Evolutionary conservation across 2,113 vertebrate genomes (phyloP).

Genomic region (Pterocles burchelli): DNA sequence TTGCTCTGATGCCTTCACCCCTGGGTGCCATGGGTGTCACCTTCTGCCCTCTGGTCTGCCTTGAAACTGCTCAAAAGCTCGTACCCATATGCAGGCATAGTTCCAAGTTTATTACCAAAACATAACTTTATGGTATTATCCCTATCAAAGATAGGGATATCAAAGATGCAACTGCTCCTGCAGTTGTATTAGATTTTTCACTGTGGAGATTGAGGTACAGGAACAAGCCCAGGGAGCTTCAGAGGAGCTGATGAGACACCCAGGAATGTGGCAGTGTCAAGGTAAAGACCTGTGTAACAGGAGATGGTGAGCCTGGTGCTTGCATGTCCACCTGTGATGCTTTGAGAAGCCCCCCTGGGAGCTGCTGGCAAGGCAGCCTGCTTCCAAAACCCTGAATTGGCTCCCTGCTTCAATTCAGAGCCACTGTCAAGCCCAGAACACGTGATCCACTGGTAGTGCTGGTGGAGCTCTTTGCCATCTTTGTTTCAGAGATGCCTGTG

Average conservation of each 20-base stretch:
- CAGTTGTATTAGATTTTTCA: not conserved
- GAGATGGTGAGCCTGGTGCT: not conserved
- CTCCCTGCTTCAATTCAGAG: fast-evolving
- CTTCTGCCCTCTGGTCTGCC: not conserved
- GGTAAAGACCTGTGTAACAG: not conserved
- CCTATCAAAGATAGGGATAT: not conserved
- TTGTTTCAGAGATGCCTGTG: not conserved
- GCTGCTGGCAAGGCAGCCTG: not conserved
- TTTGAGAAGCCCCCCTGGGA: not conserved
- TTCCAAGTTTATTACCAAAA: not conserved
- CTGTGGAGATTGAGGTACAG: not conserved
- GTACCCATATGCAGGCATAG: fast-evolving
- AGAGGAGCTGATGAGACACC: not conserved
- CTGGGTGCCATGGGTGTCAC: not conserved
- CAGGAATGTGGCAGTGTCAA: not conserved
- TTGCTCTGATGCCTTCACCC: not conserved
- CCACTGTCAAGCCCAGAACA: not conserved
- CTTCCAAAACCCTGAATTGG: fast-evolving
- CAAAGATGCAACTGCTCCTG: too few relatives aligned
- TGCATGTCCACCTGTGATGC: not conserved
- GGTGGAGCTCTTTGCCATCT: not conserved
- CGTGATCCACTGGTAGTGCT: not conserved
- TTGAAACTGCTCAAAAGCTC: not conserved
- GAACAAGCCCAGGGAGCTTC: not conserved
- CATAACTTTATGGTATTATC: fast-evolving